Percentiles rank a stretch among this genome's conserved stretches.
Conservation (phyloP, 2,888 invertebrate species). For the Nephrotoma flavescens region DNA sequence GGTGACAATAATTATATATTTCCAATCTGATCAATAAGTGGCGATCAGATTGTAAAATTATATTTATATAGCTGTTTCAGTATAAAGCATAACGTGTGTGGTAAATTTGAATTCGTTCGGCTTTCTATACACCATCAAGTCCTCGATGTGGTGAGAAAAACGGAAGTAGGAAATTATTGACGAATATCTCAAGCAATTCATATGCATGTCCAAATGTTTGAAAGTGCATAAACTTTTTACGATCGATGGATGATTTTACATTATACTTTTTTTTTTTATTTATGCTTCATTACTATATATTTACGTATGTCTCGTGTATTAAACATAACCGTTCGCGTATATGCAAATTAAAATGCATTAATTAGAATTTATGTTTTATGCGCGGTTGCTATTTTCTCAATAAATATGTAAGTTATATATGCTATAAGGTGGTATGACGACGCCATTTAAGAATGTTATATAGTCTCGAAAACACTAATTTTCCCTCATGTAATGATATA, state of each 20-base stretch:
- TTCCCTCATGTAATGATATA: background rate
- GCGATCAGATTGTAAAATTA: background rate
- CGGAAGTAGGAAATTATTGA: background rate
- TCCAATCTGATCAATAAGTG: background rate
- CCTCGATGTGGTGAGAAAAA: background rate
- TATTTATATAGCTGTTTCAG: background rate
- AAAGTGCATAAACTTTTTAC: background rate
- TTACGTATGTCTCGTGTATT: background rate
- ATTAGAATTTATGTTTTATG: background rate
- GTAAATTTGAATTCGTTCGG: background rate
- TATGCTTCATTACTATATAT: background rate
- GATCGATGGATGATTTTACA: background rate
- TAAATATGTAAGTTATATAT: background rate
- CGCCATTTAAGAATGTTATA: background rate
- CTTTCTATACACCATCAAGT: background rate
- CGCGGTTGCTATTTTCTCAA: background rate
- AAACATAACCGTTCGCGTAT: background rate
- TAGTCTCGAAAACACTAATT: background rate
- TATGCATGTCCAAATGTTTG: background rate
- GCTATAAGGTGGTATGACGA: background rate
- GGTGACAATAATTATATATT: conserved; percentile 2
- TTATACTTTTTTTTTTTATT: background rate
- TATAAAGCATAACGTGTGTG: background rate
- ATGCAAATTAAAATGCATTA: background rate
- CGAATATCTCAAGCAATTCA: background rate